Evolutionary conservation across 1,140 invertebrate genomes (phyloP), one percentile per base, ranked within the genome.

Genomic region (Orchesella cincta): DNA sequence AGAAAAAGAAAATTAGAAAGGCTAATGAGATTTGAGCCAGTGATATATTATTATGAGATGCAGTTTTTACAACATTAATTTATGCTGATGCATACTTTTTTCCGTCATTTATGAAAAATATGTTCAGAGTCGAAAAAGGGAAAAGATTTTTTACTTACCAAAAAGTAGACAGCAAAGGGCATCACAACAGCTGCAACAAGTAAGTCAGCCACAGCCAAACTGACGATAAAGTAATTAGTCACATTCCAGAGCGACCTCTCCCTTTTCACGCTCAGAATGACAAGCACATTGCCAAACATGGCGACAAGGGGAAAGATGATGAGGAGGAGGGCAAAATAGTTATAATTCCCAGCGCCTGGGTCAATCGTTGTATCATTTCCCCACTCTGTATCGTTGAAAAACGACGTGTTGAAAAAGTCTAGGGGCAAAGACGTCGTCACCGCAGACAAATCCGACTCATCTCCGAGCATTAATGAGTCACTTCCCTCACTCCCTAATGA

Each of bases 211-310:
- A 98, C 90, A n/a, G 97, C 97, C 81, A 99, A 88, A 78, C 95
- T 97, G 80, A 98, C 95, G 85, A 99, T 98, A 88, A 99, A 98
- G 87, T 98, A 99, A 87, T 99, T 99, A 71, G 97, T 99, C 75
- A 95, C 95, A 8, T 95, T 97, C 84, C 97, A 94, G 62, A 98
- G 86, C 70, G 93, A 90, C 80, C 95, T 88, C 86, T 98, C 96
- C 62, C 94, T 89, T 74, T 92, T 91, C 12, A 99, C 97, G 83
- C 94, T 94, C 82, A 98, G 86, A 80, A 99, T 98, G 75, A 99
- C 97, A 75, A 99, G 89, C 75, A 97, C 92, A 87, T 99, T 99
- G 35, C 96, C 97, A 86, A 98, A 98, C 16, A 98, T 89, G 0
- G 96, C 98, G 76, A 98, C 91, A 83, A 97, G 89, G 29, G 96